Evolutionary conservation across 2,113 vertebrate genomes (phyloP), one percentile per base, ranked within the genome.

Genomic region (Taxidea taxus): DNA sequence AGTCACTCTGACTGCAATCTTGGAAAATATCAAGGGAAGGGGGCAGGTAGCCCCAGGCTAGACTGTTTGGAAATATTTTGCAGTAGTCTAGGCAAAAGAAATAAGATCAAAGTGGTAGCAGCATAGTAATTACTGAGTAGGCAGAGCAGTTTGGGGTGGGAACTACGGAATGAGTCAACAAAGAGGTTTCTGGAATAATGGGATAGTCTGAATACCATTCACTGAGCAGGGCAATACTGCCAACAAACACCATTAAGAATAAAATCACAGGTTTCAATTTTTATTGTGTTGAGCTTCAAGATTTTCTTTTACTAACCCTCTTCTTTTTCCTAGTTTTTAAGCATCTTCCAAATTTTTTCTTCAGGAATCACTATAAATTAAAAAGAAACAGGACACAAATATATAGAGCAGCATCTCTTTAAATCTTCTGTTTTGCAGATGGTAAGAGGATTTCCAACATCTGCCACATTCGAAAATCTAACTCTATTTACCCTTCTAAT

Each of bases 371-470:
- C 31, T 39, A 54, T 49, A 92, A 83, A 77, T 88, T 47, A 78
- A 51, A 77, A 51, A 49, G 75, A 87, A 64, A 87, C 75, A 90
- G 60, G 23, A 37, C 44, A 42, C 64, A 94, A 96, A 82, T n/a
- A 95, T 60, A 87, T 15, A 80, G 31, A 72, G 18, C 56, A 21
- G 49, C 15, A 51, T 91, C 66, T 93, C 75, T 62, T 87, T 60
- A 92, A 94, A 82, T 96, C 81, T 75, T 87, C 60, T 78, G 62
- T 74, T 95, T 95, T 90, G n/a, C 97, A 97, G 95, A 98, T 96
- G 98, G 90, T 87, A 49, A 75, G 87, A 96, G 88, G 77, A 94
- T 96, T 96, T 94, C 87, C 95, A 97, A 96, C 97, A 98, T 95
- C 95, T 97, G 97, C 96, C 77, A 88, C 82, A 27, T 90, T 92